phyloP scores from a whole-genome alignment of 2,888 invertebrate genomes.

The Amblyjoppa proteus region DNA sequence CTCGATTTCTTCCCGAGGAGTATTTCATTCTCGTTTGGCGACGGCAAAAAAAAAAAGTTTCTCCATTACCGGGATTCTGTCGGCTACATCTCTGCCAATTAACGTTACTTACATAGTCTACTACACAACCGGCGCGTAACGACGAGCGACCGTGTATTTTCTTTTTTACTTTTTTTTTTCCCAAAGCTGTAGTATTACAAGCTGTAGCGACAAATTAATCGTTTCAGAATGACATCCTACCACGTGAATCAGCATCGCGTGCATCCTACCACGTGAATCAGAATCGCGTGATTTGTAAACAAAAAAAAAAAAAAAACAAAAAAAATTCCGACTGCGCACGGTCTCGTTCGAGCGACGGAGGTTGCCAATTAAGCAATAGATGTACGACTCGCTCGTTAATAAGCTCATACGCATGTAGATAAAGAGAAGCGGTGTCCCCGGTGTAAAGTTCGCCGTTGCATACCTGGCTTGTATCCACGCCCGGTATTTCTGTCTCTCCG shows the following conservation, averaged over 20 bases:
- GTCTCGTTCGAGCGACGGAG: not conserved
- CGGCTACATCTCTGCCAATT: not conserved
- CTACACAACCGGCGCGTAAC: not conserved
- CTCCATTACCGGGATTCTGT: not conserved
- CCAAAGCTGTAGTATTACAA: too few species aligned
- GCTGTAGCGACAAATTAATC: too few species aligned
- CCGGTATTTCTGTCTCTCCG: constrained; percentile 9
- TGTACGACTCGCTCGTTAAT: not conserved
- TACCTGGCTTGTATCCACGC: constrained; percentile 6
- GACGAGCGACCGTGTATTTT: not conserved
- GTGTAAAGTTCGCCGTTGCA: constrained; percentile 17
- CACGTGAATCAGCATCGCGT: too few species aligned
- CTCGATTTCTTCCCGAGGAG: constrained; percentile 11
- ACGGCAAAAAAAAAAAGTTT: not conserved
- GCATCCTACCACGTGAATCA: too few species aligned
- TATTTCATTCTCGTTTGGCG: constrained; percentile 2
- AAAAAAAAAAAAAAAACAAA: not conserved
- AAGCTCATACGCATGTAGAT: not conserved
- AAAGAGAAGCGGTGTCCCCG: not conserved
- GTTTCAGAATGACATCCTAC: too few species aligned
- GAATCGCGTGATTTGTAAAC: too few species aligned
- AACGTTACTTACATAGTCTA: not conserved
- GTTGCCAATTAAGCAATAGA: constrained; percentile 8
- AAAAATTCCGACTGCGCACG: not conserved
- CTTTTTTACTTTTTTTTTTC: too few species aligned